Evolutionary conservation across 2,113 vertebrate species (phyloP).

Genomic region (Hyperopisus bebe): DNA sequence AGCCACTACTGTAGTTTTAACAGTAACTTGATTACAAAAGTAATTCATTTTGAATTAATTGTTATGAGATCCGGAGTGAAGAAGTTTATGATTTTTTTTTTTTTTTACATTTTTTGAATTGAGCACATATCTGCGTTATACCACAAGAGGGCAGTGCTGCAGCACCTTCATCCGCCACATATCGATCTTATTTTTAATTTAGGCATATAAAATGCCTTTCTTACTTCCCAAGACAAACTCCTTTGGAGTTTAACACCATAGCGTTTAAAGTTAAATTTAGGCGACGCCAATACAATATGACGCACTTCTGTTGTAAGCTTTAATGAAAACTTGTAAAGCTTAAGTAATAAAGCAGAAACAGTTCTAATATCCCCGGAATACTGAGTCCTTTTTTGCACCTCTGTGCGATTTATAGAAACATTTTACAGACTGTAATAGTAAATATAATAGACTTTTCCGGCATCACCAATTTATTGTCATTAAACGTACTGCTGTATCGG

Average conservation of each 20-base stretch:
- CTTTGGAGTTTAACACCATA: not conserved
- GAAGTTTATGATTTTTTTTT: not conserved
- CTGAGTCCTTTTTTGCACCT: not conserved
- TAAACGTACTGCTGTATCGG: not conserved
- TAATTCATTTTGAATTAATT: not conserved
- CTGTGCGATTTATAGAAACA: not conserved
- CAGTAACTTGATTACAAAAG: not conserved
- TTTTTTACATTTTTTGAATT: not conserved
- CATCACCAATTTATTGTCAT: not conserved
- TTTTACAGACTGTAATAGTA: not conserved
- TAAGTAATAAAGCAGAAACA: not conserved
- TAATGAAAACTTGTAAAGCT: not conserved
- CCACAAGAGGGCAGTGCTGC: slow-evolving; percentile 4
- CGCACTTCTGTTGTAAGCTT: not conserved
- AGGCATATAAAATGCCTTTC: not conserved
- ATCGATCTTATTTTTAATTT: not conserved
- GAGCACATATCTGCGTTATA: not conserved
- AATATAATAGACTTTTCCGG: not conserved
- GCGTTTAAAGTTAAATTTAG: not conserved
- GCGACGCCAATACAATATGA: not conserved
- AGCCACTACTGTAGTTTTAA: not conserved
- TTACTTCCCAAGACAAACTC: not conserved
- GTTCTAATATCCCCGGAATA: not conserved
- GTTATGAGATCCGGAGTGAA: not conserved
- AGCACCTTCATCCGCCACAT: not conserved